These are phyloP conservation scores for Pangasius macronema DNA, from an alignment of 2,797 vertebrate species.

Conservation along the genomic window DNA sequence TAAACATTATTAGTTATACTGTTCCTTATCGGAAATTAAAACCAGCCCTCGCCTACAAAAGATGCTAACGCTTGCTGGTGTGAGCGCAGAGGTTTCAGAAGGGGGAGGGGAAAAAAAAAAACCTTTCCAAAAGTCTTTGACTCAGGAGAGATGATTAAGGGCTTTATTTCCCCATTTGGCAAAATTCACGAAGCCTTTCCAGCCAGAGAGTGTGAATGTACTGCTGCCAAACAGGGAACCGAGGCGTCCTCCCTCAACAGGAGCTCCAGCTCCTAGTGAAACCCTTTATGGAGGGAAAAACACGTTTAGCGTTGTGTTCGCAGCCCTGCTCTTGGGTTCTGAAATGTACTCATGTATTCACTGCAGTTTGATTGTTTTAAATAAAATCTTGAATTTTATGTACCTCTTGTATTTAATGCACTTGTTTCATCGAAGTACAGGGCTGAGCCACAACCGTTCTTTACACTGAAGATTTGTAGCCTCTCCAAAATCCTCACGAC, in stretches of 20 bases:
- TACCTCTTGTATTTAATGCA: too few species aligned
- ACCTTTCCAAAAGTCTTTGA: not conserved
- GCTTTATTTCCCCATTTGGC: not conserved
- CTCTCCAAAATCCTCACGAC: too few species aligned
- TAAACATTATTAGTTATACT: not conserved
- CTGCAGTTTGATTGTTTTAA: not conserved
- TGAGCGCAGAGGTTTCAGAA: too few species aligned
- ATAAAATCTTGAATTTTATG: too few species aligned
- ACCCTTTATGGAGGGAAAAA: not conserved
- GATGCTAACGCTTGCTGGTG: not conserved
- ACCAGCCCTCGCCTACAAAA: too few species aligned
- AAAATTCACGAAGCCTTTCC: conserved; percentile 53
- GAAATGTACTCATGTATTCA: not conserved
- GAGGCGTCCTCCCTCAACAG: not conserved
- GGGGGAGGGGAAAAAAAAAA: too few species aligned
- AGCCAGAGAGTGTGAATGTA: conserved; percentile 54
- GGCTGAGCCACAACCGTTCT: too few species aligned
- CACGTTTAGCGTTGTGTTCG: accelerated
- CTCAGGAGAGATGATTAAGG: not conserved
- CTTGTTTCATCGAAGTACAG: too few species aligned
- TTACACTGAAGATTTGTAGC: too few species aligned
- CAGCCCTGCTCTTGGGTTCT: not conserved
- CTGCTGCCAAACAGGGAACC: not conserved
- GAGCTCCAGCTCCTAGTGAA: not conserved
- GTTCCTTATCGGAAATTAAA: too few species aligned